These are phyloP conservation scores for Drosophila sp. DNA, from an alignment of 1,140 invertebrate species.

Conservation along the genomic window DNA sequence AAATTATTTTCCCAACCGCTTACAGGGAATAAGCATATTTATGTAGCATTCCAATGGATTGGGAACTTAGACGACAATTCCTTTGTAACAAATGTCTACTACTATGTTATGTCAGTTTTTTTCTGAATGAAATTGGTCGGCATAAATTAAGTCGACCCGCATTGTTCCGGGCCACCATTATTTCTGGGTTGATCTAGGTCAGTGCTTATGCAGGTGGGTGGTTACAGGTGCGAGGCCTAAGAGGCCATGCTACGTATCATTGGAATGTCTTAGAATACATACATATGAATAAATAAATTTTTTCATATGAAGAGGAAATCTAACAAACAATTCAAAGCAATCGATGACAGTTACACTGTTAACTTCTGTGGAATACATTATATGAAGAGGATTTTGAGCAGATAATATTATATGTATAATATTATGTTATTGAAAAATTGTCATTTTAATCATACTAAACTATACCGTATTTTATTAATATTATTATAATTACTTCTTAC, in stretches of 20 bases:
- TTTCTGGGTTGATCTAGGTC: slow-evolving; percentile 10
- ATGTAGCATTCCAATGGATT: too few species aligned
- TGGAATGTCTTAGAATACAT: background rate
- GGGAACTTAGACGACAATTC: background rate
- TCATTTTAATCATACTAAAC: too few species aligned
- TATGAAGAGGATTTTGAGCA: too few species aligned
- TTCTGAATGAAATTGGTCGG: slow-evolving; percentile 14
- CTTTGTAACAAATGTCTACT: background rate
- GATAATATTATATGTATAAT: too few species aligned
- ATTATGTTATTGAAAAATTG: too few species aligned
- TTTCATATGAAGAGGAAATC: background rate
- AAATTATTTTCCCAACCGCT: too few species aligned
- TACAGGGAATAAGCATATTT: too few species aligned
- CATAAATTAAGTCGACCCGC: slow-evolving; percentile 16
- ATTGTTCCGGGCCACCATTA: background rate
- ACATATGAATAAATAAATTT: background rate
- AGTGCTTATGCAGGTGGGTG: slow-evolving; percentile 1
- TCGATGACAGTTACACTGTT: background rate
- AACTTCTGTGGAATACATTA: too few species aligned
- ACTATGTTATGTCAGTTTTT: too few species aligned
- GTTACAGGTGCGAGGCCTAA: background rate
- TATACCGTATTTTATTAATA: too few species aligned
- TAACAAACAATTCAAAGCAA: background rate
- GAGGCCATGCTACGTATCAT: background rate
- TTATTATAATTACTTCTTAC: too few species aligned